These are phyloP conservation scores for Mus minutoides DNA, from an alignment of 2,797 vertebrate species.

Conservation along the genomic window DNA sequence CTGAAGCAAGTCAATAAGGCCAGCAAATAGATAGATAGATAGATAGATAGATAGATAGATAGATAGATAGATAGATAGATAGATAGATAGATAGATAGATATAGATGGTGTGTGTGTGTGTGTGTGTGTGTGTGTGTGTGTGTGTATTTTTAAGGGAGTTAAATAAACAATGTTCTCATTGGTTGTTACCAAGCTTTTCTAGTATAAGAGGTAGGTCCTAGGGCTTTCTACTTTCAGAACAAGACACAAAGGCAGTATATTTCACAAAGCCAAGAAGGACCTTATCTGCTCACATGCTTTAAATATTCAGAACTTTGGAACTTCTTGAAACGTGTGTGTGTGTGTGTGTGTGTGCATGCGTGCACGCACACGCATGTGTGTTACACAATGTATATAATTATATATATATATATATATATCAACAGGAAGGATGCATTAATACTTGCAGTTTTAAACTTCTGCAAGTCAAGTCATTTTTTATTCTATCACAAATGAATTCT, in stretches of 20 bases:
- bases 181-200: background rate
- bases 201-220: background rate
- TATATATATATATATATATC: too few species aligned
- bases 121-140: too few species aligned
- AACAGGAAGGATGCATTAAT: slow-evolving; percentile 39
- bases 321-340: background rate
- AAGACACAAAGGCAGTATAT: background rate
- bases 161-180: background rate
- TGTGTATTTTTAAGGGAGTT: background rate
- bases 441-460: slow-evolving; percentile 5
- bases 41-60: too few species aligned
- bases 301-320: background rate
- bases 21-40: too few species aligned
- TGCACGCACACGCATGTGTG: too few species aligned
- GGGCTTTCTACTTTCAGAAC: background rate
- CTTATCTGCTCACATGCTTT: background rate
- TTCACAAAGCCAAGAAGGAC: background rate
- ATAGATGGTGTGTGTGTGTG: too few species aligned
- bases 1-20: background rate
- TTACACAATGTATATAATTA: too few species aligned
- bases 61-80: too few species aligned
- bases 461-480: background rate
- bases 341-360: too few species aligned
- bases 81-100: too few species aligned
- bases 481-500: slow-evolving; percentile 11